These are phyloP conservation scores for Drosophila peninsularis DNA, from an alignment of 2,888 invertebrate species.

Conservation along the genomic window DNA sequence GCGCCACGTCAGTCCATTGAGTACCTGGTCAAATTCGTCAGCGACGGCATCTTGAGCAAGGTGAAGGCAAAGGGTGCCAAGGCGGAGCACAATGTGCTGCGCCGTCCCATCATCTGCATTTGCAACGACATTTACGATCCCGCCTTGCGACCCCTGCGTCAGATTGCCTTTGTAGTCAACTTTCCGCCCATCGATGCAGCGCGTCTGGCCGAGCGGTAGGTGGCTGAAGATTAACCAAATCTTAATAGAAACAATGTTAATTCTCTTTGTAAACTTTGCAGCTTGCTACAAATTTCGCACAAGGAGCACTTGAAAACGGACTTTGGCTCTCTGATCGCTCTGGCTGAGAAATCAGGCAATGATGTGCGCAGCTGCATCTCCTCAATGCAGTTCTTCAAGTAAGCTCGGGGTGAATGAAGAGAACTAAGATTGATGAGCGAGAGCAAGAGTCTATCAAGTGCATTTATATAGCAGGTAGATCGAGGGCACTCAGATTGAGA, in stretches of 20 bases:
- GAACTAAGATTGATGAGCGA: background rate
- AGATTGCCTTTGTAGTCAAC: conserved; percentile 90
- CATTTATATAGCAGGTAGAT: background rate
- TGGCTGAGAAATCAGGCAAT: conserved; percentile 93
- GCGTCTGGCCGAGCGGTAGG: conserved; percentile 86
- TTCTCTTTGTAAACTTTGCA: conserved; percentile 50
- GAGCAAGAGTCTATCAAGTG: background rate
- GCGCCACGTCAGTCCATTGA: conserved; percentile 95
- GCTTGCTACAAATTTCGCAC: conserved; percentile 89
- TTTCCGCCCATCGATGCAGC: conserved; percentile 87
- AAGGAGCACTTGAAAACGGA: conserved; percentile 89
- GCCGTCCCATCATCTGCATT: conserved; percentile 97
- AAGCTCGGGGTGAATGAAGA: conserved; percentile 43
- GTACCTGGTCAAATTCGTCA: conserved; percentile 91
- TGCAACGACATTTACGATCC: conserved; percentile 98
- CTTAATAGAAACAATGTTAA: background rate
- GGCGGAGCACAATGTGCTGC: conserved; percentile 87
- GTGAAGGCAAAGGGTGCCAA: conserved; percentile 84
- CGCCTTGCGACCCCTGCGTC: conserved; percentile 92
- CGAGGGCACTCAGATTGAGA: background rate
- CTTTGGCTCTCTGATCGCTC: conserved; percentile 88
- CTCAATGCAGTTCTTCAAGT: conserved; percentile 91
- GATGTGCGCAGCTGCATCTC: conserved; percentile 97
- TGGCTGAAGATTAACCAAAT: background rate
- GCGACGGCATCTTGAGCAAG: conserved; percentile 86